A percentile compares a stretch with the other conserved stretches of the same genome.
phyloP scores from a whole-genome alignment of 2,113 vertebrate species.

The Notechis scutatus region DNA sequence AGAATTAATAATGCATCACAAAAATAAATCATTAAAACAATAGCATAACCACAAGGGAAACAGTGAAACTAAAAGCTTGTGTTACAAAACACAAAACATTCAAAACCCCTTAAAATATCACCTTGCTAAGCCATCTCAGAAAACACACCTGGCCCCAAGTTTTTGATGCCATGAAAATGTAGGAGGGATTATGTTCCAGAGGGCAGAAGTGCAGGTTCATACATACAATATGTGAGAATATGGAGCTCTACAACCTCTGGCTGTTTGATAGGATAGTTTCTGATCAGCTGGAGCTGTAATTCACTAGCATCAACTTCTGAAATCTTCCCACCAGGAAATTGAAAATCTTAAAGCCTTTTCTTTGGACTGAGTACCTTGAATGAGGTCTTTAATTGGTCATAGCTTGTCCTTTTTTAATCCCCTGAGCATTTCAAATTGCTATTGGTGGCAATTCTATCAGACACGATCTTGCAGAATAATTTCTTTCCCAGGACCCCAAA shows the following conservation, averaged over 20 bases:
- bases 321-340: background rate
- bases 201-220: background rate
- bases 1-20: background rate
- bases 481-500: background rate
- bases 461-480: background rate
- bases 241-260: background rate
- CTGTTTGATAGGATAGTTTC: background rate
- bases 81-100: background rate
- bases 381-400: background rate
- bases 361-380: background rate
- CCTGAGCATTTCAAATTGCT: background rate
- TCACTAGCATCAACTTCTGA: background rate
- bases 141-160: background rate
- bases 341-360: background rate
- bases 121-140: background rate
- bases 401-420: background rate
- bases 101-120: background rate
- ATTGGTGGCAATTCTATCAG: background rate
- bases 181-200: background rate
- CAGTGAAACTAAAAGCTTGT: background rate
- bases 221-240: background rate
- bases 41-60: background rate
- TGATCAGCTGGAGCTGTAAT: background rate
- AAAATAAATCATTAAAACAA: background rate
- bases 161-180: background rate